Base-by-base conservation (phyloP, 2,113 vertebrate species). In the Puffinus mauretanicus region DNA sequence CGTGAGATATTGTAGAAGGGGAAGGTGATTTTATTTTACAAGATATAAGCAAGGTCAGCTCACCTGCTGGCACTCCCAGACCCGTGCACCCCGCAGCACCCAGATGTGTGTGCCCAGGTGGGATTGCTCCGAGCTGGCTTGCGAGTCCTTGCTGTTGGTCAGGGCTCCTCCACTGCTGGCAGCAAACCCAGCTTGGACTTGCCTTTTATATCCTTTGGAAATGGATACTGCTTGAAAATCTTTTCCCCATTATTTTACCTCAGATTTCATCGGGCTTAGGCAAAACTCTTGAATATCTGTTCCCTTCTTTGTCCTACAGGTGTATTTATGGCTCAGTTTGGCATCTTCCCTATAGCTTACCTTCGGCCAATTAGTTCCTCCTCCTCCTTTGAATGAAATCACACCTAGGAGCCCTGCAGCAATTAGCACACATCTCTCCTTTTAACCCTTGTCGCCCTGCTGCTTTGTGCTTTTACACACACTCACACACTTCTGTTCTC, bases 321-420 rank as follows among this genome's bases (percentile, higher is more conserved):
- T 55, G 27, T 8, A 21, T 77, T 62, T 75, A 19, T 8, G 8
- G 51, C 54, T 42, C 65, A 13, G 66, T 18, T 62, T 2, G 6
- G 38, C 46, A 79, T 40, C 73, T 80, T 66, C 38, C 69, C 3
- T 6, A 76, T n/a, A 61, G 27, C 36, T 90, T 80, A 52, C 46
- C 52, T 66, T 67, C 30, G 6, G 42, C 8, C 47, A 49, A 1
- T 70, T 81, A 46, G 71, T 80, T 76, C 72, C 83, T 94, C 67
- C 71, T 92, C 54, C 86, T 94, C 83, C 62, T 94, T 69, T 88
- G 79, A 90, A 95, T 92, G 40, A 20, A 69, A 49, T 38, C 12
- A 26, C 13, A 25, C 20, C 16, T 4, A 61, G 34, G 20, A 89
- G 47, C 61, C 27, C 86, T 26, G 47, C 44, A 52, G 36, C 58